A percentile compares a stretch with the other conserved stretches of the same genome.
These are phyloP conservation scores for Cheumatopsyche charites DNA, from an alignment of 1,140 invertebrate genomes.

Conservation along the genomic window DNA sequence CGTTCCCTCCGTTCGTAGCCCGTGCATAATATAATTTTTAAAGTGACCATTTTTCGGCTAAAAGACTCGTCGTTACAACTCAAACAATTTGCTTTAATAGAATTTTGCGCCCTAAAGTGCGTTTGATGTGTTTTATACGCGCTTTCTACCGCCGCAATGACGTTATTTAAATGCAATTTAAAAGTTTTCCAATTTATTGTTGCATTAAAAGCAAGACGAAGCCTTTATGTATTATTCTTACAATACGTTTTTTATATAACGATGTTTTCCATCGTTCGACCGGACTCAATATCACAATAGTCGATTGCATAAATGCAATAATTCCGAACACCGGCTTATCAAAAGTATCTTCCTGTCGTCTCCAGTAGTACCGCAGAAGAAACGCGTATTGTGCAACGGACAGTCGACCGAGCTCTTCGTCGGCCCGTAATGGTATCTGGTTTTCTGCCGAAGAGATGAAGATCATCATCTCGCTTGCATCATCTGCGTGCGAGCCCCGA, in stretches of 20 bases:
- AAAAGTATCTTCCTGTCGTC: conserved; percentile 11
- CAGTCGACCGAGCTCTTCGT: too few relatives aligned
- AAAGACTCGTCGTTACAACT: too few relatives aligned
- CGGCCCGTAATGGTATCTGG: background rate
- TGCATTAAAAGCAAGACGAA: too few relatives aligned
- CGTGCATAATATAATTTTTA: background rate
- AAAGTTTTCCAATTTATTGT: too few relatives aligned
- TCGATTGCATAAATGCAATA: too few relatives aligned
- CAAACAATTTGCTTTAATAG: too few relatives aligned
- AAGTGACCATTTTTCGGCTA: background rate
- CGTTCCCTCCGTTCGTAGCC: background rate
- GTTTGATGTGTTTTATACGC: background rate
- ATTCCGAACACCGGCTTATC: background rate
- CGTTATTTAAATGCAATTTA: too few relatives aligned
- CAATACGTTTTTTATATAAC: too few relatives aligned
- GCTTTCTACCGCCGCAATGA: background rate
- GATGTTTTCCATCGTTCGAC: too few relatives aligned
- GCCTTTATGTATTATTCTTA: too few relatives aligned
- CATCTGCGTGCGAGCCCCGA: background rate
- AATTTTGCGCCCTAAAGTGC: too few relatives aligned
- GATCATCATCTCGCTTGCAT: background rate
- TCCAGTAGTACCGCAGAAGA: background rate
- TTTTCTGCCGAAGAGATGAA: conserved; percentile 2
- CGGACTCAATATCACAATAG: too few relatives aligned
- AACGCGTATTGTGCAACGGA: background rate